Base-by-base conservation (phyloP, 2,797 vertebrate species). In the Phalanger gymnotis region DNA sequence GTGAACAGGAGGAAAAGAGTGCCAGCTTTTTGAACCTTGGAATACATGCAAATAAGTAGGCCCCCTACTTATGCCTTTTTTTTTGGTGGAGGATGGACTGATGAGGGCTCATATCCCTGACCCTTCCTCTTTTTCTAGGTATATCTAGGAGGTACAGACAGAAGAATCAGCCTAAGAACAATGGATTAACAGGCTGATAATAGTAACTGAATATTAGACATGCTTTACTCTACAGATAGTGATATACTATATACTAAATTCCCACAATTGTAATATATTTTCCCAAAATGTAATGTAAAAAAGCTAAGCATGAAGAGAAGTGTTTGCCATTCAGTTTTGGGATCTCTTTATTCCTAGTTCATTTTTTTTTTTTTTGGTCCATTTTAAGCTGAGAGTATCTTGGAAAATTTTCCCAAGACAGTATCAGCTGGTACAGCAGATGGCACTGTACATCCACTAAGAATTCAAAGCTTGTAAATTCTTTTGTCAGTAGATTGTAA, bases 401-500 rank as follows among this genome's bases (percentile, higher is more conserved):
- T 1, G 11, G 3, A 25, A 47, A 25, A 12, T 91, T 61, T 93
- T 58, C 52, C 31, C 13, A 73, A 53, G 57, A 91, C 13, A 0
- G 53, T 93, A 96, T 54, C 28, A 40, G 0, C 2, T 16, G 91
- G 89, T 94, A 61, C 99, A 98, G 98, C 97, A 99, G 98, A 98
- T 98, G 99, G 98, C 98, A 96, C 97, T 87, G 19, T 94, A 40
- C 47, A 47, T 54, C 97, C 97, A 97, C 12, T 0, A 2, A 61
- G 97, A 53, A 9, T 91, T 61, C 54, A 9, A 31, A 90, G 4
- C 57, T 54, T 93, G 30, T 47, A 31, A 89, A 13, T 91, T 25
- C 7, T 91, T 90, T 97, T 95, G 4, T 94, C n/a, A 93, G 2
- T 87, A 6, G 91, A 10, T 54, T 73, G 3, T 91, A 96, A 14